phyloP scores from a whole-genome alignment of 1,140 invertebrate genomes.

The Caligus rogercresseyi region DNA sequence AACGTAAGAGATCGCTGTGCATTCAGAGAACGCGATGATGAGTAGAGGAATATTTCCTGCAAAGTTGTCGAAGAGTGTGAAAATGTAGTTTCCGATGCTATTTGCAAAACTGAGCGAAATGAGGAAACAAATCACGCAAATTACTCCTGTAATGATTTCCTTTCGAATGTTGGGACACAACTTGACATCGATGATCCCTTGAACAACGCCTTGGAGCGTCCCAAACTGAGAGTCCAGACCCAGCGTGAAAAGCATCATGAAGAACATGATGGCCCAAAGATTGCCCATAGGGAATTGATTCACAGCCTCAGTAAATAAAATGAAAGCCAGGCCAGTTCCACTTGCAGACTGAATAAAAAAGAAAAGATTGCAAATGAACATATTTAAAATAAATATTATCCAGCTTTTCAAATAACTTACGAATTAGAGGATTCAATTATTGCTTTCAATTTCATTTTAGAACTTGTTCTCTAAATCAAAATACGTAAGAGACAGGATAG shows the following conservation, averaged over 20 bases:
- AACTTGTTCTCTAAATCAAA: too few relatives aligned
- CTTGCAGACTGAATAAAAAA: constrained; percentile 56
- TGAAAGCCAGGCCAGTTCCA: constrained; percentile 80
- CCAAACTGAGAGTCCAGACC: constrained; percentile 92
- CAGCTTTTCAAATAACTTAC: constrained; percentile 12
- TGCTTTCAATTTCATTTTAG: too few relatives aligned
- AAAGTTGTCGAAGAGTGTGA: constrained; percentile 86
- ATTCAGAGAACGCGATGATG: constrained; percentile 86
- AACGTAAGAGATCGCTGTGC: constrained; percentile 78
- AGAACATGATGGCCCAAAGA: constrained; percentile 83
- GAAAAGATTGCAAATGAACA: too few relatives aligned
- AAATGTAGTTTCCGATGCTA: constrained; percentile 84
- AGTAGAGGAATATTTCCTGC: constrained; percentile 89
- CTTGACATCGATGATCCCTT: constrained; percentile 86
- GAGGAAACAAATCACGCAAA: constrained; percentile 63
- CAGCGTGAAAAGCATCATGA: constrained; percentile 83
- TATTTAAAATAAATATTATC: not conserved
- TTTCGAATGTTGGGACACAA: constrained; percentile 77
- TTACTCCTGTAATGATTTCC: constrained; percentile 62
- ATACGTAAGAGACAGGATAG: too few relatives aligned
- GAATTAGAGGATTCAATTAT: constrained; percentile 1
- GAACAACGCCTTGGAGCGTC: constrained; percentile 82
- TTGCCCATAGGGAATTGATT: constrained; percentile 86
- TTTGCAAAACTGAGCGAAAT: constrained; percentile 85
- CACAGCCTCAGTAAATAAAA: constrained; percentile 89